phyloP scores from a whole-genome alignment of 1,140 invertebrate species.

The Orchestia grillus region DNA sequence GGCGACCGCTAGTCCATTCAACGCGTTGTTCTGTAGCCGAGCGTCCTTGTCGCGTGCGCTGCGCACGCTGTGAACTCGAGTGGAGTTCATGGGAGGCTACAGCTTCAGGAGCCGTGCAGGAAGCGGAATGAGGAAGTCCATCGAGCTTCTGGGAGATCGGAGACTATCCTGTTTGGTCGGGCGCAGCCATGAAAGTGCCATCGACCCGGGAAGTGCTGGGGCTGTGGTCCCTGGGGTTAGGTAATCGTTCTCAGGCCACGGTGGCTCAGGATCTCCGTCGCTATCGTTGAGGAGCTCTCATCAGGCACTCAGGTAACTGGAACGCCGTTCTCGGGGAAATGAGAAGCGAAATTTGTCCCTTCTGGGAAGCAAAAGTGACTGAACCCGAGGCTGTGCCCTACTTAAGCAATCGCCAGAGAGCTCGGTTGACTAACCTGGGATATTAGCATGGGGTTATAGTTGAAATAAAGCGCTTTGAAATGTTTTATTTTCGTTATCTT shows the following conservation, averaged over 20 bases:
- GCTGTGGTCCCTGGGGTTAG: neutral
- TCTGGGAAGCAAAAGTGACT: neutral
- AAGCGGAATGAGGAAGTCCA: neutral
- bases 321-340: neutral
- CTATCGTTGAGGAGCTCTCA: neutral
- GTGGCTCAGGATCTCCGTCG: neutral
- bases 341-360: neutral
- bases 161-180: neutral
- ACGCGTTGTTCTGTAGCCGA: neutral
- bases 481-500: neutral
- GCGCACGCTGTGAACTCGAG: neutral
- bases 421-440: neutral
- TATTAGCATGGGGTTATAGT: neutral
- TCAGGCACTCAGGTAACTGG: neutral
- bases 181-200: neutral
- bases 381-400: neutral
- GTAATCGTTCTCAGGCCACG: neutral
- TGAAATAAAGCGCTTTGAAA: neutral
- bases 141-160: neutral
- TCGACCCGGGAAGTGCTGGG: neutral
- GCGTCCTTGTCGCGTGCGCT: neutral
- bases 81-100: neutral
- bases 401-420: neutral
- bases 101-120: neutral
- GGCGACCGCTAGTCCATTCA: neutral